Base-by-base conservation (phyloP, 1,140 invertebrate species). In the Hormaphis cornu region DNA sequence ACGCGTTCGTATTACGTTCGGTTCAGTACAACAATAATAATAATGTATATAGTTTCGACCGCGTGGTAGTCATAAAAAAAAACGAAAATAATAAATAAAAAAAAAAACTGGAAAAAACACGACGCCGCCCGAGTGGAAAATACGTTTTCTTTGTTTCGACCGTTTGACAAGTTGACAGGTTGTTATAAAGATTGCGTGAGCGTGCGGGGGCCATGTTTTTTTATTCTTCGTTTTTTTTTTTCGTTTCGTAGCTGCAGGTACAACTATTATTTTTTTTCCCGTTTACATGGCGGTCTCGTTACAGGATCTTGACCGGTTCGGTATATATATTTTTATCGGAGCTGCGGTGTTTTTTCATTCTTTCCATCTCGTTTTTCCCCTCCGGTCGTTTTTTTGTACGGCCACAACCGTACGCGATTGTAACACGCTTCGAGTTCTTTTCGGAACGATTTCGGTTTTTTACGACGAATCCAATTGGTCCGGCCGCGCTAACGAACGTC, bases 131-230 rank as follows among this genome's bases (percentile, higher is more conserved):
- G n/a, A 14, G 48, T 12, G n/a, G 44, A 46, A 48, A 66, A 30
- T 24, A 30, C 28, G 44, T 48, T 22, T 66, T 66, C 44, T 66
- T 66, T 66, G 61, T 66, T 48, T 50, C 44, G 28, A 10, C 14
- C 42, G 18, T 42, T 66, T 50, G 61, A 66, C 61, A 66, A 66
- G 61, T 66, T 66, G 61, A 66, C 61, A 22, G 42, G 61, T 48
- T 33, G 61, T 33, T 50, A n/a, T 8, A n/a, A 22, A 48, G 26
- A 66, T 20, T 46, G 40, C 42, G 40, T 42, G 9, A 28, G 7
- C 61, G n/a, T n/a, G n/a, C n/a, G n/a, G n/a, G n/a, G 18, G 61
- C 61, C 61, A 66, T 66, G 61, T 66, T 66, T 66, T 66, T 40
- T 42, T 48, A n/a, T 46, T 30, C 48, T 48, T 26, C 9, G n/a